Conservation (phyloP, 2,888 invertebrate species). For the Zonitis immaculata region DNA sequence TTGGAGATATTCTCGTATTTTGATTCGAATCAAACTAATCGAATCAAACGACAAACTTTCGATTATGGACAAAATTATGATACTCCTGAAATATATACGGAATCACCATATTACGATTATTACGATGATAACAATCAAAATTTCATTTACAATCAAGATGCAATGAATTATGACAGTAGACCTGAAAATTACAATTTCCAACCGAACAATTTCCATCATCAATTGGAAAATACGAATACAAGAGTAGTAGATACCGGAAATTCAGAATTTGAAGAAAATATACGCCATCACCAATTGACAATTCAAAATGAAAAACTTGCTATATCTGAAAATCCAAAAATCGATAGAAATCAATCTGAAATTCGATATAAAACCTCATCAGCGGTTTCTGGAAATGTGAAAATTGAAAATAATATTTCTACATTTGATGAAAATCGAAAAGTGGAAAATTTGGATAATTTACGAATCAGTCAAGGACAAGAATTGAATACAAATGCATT, state of each 20-base stretch:
- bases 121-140: background rate
- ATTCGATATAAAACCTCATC: no score
- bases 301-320: no score
- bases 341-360: background rate
- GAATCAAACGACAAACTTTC: conserved; percentile 7
- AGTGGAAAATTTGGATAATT: background rate
- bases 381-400: conserved; percentile 3
- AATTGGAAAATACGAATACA: no score
- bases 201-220: background rate
- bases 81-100: background rate
- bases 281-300: no score
- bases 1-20: background rate
- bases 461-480: conserved; percentile 7
- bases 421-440: conserved; percentile 3
- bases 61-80: background rate
- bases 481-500: conserved; percentile 20
- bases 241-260: no score
- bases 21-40: background rate
- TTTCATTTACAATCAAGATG: background rate
- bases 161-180: background rate
- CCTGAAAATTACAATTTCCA: background rate
- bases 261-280: no score
- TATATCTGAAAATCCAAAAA: background rate
- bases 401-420: conserved; percentile 7
- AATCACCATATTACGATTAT: background rate